Percentiles rank a stretch among this genome's conserved stretches.
Conservation (phyloP, 2,113 vertebrate species). For the Sardina pilchardus region DNA sequence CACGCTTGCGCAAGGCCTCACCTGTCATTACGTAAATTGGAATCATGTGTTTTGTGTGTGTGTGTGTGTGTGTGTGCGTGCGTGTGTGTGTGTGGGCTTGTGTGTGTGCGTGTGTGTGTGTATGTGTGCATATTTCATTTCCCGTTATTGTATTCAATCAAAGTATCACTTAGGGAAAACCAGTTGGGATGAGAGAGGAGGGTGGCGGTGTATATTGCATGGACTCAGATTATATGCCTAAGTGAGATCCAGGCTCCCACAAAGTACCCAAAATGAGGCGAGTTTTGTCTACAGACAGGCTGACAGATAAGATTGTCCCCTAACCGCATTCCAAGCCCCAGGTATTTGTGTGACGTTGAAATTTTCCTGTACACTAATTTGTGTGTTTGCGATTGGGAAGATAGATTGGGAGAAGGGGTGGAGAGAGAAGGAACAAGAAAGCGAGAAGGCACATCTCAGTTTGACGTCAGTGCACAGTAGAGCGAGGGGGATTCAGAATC, state of each 20-base stretch:
- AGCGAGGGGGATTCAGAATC: slow-evolving; percentile 16
- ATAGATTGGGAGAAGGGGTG: slow-evolving; percentile 30
- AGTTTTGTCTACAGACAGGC: slow-evolving; percentile 46
- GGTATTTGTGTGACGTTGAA: slow-evolving; percentile 41
- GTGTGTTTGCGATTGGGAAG: slow-evolving; percentile 23
- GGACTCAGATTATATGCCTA: slow-evolving; percentile 13
- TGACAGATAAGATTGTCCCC: slow-evolving; percentile 45
- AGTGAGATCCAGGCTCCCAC: background rate
- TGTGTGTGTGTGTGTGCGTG: background rate
- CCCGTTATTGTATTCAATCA: slow-evolving; percentile 1
- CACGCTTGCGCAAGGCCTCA: background rate
- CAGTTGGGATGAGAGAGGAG: background rate
- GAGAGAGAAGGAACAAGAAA: background rate
- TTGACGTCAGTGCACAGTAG: slow-evolving; percentile 25
- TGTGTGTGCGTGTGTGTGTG: background rate
- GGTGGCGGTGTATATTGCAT: background rate
- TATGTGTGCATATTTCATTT: background rate
- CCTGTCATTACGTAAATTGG: slow-evolving; percentile 18
- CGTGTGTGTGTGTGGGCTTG: background rate
- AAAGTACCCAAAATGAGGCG: slow-evolving; percentile 2
- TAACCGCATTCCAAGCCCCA: slow-evolving; percentile 39
- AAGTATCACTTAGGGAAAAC: background rate
- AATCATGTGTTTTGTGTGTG: slow-evolving; percentile 1
- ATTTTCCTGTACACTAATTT: slow-evolving; percentile 35
- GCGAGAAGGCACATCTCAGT: slow-evolving; percentile 10